Evolutionary conservation across 35 echinoderm and acorn worm species (phyloP).

Genomic region (Lytechinus pictus): DNA sequence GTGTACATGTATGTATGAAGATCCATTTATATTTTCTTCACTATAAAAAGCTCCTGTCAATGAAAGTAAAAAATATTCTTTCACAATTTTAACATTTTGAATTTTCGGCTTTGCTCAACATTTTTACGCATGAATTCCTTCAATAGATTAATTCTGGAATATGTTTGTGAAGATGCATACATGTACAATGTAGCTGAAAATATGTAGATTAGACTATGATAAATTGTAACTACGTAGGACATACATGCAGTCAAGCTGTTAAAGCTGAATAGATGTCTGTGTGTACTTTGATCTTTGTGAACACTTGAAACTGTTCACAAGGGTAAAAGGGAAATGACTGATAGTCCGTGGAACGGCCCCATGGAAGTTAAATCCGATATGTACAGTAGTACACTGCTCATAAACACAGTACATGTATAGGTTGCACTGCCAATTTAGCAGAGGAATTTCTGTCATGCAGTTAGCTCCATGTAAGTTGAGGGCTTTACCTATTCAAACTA

Average conservation of each 20-base stretch:
- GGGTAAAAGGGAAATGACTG: background rate
- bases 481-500: background rate
- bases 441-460: background rate
- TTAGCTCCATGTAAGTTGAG: background rate
- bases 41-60: too few relatives aligned
- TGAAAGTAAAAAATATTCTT: too few relatives aligned
- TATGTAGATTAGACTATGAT: too few relatives aligned
- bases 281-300: conserved; percentile 10
- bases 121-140: too few relatives aligned
- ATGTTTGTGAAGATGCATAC: too few relatives aligned
- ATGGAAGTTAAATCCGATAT: conserved; percentile 13
- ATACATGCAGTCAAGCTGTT: background rate
- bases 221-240: too few relatives aligned
- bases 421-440: background rate
- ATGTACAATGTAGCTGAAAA: too few relatives aligned
- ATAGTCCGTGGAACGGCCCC: background rate
- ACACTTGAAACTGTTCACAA: conserved; percentile 2
- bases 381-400: background rate
- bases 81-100: too few relatives aligned
- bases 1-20: too few relatives aligned
- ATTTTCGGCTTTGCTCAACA: too few relatives aligned
- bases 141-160: too few relatives aligned
- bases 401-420: background rate
- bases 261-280: background rate
- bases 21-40: too few relatives aligned